Conservation (phyloP, 1,140 invertebrate genomes). For the Pseudomyrmex cubaensis region DNA sequence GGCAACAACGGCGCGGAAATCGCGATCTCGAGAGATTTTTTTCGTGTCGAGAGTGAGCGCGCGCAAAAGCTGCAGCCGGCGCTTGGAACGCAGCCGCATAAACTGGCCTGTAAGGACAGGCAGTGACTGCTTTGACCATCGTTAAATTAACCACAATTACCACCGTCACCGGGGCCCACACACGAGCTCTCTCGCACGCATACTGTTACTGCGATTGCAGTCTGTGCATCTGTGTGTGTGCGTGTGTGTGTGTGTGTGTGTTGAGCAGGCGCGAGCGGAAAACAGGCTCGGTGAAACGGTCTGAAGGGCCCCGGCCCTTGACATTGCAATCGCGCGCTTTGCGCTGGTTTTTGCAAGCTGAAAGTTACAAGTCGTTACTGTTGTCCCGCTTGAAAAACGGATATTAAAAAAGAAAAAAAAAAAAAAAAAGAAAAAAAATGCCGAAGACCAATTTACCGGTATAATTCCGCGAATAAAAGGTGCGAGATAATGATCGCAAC, state of each 20-base stretch:
- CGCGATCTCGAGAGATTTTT: no score
- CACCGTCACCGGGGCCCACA: constrained; percentile 63
- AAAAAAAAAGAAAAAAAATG: no score
- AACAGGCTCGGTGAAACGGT: constrained; percentile 28
- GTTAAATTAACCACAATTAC: constrained; percentile 83
- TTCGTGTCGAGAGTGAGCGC: neutral
- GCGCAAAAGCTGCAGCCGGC: constrained; percentile 21
- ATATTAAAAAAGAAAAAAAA: no score
- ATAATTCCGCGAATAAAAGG: neutral
- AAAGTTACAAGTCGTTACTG: no score
- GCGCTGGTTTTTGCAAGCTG: neutral
- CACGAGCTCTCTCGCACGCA: constrained; percentile 45
- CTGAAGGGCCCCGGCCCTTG: constrained; percentile 39
- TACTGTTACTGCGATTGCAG: constrained; percentile 45
- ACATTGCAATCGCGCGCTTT: constrained; percentile 28
- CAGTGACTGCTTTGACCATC: constrained; percentile 74
- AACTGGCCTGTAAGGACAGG: constrained; percentile 74
- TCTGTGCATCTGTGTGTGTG: neutral
- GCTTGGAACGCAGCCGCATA: constrained; percentile 63
- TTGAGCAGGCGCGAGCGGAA: constrained; percentile 56
- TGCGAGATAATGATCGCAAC: neutral
- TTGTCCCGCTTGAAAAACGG: no score
- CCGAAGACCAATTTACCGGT: no score
- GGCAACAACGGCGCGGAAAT: neutral
- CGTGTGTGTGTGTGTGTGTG: constrained; percentile 21